These are phyloP conservation scores for Garra rufa DNA, from an alignment of 2,113 vertebrate species.

Conservation along the genomic window DNA sequence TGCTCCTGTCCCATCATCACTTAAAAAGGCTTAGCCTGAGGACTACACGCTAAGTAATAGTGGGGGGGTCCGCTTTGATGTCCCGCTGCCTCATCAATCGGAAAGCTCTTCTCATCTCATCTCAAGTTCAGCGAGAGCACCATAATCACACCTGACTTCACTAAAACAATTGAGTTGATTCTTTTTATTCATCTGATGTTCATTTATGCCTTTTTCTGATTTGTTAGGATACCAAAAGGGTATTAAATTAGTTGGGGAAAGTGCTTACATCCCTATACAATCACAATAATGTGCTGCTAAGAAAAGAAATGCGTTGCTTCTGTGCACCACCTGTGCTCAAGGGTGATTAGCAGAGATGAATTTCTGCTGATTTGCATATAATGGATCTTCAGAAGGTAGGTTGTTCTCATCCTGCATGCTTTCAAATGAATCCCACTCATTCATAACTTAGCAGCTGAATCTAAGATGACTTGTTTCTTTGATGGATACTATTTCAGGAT, in stretches of 20 bases:
- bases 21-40: slow-evolving; percentile 4
- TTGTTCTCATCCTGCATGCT: slow-evolving; percentile 46
- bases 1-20: not conserved
- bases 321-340: not conserved
- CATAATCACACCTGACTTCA: not conserved
- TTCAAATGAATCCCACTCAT: slow-evolving; percentile 52
- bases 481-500: slow-evolving; percentile 53
- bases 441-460: slow-evolving; percentile 55
- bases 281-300: slow-evolving; percentile 8
- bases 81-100: slow-evolving; percentile 10
- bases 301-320: not conserved
- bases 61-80: slow-evolving; percentile 12
- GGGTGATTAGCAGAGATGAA: slow-evolving; percentile 34
- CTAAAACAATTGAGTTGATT: slow-evolving; percentile 28
- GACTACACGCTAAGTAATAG: slow-evolving; percentile 8
- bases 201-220: slow-evolving; percentile 9
- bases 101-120: slow-evolving; percentile 32
- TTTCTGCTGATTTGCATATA: slow-evolving; percentile 46
- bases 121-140: slow-evolving; percentile 28
- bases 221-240: not conserved
- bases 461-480: slow-evolving; percentile 45
- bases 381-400: slow-evolving; percentile 36
- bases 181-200: slow-evolving; percentile 37
- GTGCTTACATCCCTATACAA: not conserved
- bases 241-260: slow-evolving; percentile 7